A percentile compares a stretch with the other conserved stretches of the same genome.
Evolutionary conservation across 2,797 vertebrate genomes (phyloP).

Genomic region (Tachyglossus aculeatus): DNA sequence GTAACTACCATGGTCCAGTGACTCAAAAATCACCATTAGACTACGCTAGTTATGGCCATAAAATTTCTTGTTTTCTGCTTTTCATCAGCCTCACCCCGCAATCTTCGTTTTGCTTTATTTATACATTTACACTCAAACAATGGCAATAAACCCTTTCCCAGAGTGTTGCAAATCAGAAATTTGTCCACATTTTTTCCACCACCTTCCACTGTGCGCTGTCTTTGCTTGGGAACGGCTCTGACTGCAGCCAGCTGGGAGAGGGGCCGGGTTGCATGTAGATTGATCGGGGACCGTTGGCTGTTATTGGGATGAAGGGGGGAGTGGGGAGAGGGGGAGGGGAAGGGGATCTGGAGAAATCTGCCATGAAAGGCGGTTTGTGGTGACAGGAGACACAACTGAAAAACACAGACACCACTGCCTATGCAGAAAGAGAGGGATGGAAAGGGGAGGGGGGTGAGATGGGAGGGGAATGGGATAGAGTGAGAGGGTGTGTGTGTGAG

Average conservation of each 20-base stretch:
- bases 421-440: accelerated
- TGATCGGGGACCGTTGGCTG: conserved; percentile 59
- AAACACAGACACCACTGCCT: conserved; percentile 5
- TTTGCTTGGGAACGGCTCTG: conserved; percentile 71
- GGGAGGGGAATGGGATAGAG: too few species aligned
- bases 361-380: conserved; percentile 61
- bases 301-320: conserved; percentile 51
- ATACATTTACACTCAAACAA: conserved; percentile 86
- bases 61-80: conserved; percentile 99
- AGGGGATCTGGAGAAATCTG: conserved; percentile 28
- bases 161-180: conserved; percentile 99
- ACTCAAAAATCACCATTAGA: conserved; percentile 98
- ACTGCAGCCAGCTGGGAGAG: conserved; percentile 81
- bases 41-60: conserved; percentile 97
- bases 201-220: conserved; percentile 82
- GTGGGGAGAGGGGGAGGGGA: conserved; percentile 23
- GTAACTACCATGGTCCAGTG: conserved; percentile 94
- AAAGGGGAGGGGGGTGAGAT: accelerated
- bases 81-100: conserved; percentile 89
- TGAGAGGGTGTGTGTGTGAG: too few species aligned
- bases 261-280: conserved; percentile 69
- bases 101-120: conserved; percentile 94
- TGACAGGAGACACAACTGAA: conserved; percentile 57
- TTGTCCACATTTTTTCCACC: conserved; percentile 90
- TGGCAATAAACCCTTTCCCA: conserved; percentile 91